phyloP scores from a whole-genome alignment of 2,113 vertebrate genomes.

The Eidolon helvum region DNA sequence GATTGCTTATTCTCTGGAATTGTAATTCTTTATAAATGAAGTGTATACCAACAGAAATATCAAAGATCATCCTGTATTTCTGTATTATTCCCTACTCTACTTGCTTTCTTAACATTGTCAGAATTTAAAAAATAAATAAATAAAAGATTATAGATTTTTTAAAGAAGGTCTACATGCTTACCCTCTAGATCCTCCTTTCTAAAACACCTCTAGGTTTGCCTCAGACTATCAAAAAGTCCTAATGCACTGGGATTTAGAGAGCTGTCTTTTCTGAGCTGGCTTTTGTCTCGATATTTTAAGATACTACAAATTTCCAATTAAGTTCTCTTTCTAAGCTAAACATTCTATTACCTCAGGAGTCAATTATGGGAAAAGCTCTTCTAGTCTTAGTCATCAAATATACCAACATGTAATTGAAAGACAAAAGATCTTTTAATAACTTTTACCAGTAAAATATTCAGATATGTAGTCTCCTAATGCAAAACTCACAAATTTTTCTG shows the following conservation, averaged over 20 bases:
- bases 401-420: background rate
- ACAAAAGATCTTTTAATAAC: background rate
- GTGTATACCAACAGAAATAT: background rate
- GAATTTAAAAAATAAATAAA: background rate
- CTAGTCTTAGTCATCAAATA: background rate
- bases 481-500: background rate
- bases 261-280: background rate
- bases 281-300: conserved; percentile 49
- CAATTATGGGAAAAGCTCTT: background rate
- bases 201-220: conserved; percentile 1
- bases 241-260: background rate
- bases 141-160: background rate
- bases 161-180: background rate
- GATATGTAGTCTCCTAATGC: background rate
- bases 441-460: background rate
- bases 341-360: background rate
- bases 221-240: background rate
- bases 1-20: background rate
- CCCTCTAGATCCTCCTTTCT: background rate
- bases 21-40: background rate
- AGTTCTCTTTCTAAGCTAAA: background rate
- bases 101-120: background rate
- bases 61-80: background rate
- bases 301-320: background rate
- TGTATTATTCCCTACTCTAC: background rate